Percentiles rank a stretch among this genome's conserved stretches.
Evolutionary conservation across 1,140 invertebrate genomes (phyloP).

Genomic region (Calephelis nemesis): DNA sequence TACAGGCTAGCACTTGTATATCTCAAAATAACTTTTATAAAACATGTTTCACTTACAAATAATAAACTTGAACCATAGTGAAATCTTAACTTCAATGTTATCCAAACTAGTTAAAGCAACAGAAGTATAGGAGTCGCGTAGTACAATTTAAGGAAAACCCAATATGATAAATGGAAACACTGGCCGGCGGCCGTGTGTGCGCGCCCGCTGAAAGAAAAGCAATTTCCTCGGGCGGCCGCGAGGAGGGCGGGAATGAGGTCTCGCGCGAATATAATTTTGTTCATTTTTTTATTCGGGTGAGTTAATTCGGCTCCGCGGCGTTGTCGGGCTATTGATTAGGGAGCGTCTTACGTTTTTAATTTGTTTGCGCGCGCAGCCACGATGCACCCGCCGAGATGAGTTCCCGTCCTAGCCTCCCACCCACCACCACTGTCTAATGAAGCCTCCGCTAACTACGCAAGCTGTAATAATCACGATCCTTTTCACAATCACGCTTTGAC

Average conservation of each 20-base stretch:
- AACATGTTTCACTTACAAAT: no score
- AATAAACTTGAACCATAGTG: no score
- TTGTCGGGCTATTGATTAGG: slow-evolving; percentile 77
- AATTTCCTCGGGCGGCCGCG: slow-evolving; percentile 68
- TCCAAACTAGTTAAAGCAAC: no score
- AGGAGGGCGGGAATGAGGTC: slow-evolving; percentile 53
- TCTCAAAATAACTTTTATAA: no score
- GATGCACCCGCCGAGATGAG: slow-evolving; percentile 70
- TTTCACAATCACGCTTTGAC: slow-evolving; percentile 65
- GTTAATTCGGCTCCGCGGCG: slow-evolving; percentile 76
- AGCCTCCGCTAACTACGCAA: slow-evolving; percentile 64
- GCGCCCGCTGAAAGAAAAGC: slow-evolving; percentile 76
- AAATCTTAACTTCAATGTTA: no score
- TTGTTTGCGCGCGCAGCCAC: slow-evolving; percentile 76
- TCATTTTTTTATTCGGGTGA: slow-evolving; percentile 78
- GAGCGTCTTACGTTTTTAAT: slow-evolving; percentile 78
- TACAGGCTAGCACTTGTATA: no score
- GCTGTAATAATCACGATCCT: slow-evolving; percentile 64
- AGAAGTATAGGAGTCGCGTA: no score
- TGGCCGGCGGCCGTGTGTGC: slow-evolving; percentile 48
- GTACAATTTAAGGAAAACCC: no score
- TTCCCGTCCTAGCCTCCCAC: slow-evolving; percentile 33
- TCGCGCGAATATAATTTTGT: slow-evolving; percentile 78
- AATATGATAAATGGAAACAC: slow-evolving; percentile 1
- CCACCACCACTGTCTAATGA: slow-evolving; percentile 56